Evolutionary conservation across 2,113 vertebrate genomes (phyloP).

Genomic region (Corapipo altera): DNA sequence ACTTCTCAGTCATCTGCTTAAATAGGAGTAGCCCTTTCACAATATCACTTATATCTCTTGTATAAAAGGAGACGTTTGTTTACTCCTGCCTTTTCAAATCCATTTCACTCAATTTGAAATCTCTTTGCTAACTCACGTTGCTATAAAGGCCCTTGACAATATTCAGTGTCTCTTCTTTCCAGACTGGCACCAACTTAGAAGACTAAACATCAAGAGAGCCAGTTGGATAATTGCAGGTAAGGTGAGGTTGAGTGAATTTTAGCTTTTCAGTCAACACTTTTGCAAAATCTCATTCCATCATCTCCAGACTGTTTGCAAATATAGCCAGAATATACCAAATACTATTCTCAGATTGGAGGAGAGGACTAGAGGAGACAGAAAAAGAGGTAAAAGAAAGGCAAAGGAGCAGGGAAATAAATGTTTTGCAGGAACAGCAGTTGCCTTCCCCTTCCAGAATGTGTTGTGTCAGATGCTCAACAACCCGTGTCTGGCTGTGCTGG

Average conservation of each 20-base stretch:
- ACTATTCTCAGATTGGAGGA: neutral
- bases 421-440: neutral
- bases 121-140: neutral
- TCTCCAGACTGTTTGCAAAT: neutral
- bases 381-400: neutral
- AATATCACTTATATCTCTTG: neutral
- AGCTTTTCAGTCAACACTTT: neutral
- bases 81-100: neutral
- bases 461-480: neutral
- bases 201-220: neutral
- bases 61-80: neutral
- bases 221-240: neutral
- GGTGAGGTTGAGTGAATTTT: neutral
- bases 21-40: neutral
- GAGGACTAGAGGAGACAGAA: too few species aligned
- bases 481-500: accelerated
- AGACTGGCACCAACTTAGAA: neutral
- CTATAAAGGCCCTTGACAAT: neutral
- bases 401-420: neutral
- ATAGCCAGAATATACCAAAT: neutral
- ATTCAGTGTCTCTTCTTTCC: neutral
- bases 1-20: neutral
- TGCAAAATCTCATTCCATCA: neutral
- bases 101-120: neutral
- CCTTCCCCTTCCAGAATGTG: neutral